phyloP scores from a whole-genome alignment of 2,888 invertebrate genomes.

The Euplagia quadripunctaria region DNA sequence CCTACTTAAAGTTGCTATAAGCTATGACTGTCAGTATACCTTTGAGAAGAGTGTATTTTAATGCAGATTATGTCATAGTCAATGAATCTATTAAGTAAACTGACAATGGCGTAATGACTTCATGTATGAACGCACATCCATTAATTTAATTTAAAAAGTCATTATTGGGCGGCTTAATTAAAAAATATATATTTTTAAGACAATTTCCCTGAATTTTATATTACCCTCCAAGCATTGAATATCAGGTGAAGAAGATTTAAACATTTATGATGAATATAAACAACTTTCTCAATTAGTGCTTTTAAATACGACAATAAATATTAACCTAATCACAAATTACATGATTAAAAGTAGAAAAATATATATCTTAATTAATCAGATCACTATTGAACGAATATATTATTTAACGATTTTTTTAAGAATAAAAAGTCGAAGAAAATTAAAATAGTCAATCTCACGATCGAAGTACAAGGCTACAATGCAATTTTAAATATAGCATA shows the following conservation, averaged over 20 bases:
- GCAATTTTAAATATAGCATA: too few relatives aligned
- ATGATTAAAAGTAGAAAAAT: too few relatives aligned
- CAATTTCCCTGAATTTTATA: background rate
- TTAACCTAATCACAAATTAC: too few relatives aligned
- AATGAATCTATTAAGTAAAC: conserved; percentile 1
- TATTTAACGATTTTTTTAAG: too few relatives aligned
- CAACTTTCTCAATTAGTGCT: background rate
- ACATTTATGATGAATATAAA: background rate
- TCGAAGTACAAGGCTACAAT: too few relatives aligned
- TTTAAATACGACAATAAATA: too few relatives aligned
- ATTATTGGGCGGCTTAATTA: too few relatives aligned
- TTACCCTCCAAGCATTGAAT: background rate
- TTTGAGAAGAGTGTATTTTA: background rate
- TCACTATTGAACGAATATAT: too few relatives aligned
- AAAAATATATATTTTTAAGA: background rate
- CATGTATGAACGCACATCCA: background rate
- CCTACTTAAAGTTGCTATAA: conserved; percentile 31
- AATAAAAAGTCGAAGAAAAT: too few relatives aligned
- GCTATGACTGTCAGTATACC: conserved; percentile 20
- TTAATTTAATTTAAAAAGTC: too few relatives aligned
- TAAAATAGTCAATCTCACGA: too few relatives aligned
- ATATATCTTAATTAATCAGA: too few relatives aligned
- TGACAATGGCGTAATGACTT: background rate
- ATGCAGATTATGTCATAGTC: background rate
- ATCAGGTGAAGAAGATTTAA: background rate